phyloP scores from a whole-genome alignment of 64 coral and sea anemone species.

The Montipora capricornis region DNA sequence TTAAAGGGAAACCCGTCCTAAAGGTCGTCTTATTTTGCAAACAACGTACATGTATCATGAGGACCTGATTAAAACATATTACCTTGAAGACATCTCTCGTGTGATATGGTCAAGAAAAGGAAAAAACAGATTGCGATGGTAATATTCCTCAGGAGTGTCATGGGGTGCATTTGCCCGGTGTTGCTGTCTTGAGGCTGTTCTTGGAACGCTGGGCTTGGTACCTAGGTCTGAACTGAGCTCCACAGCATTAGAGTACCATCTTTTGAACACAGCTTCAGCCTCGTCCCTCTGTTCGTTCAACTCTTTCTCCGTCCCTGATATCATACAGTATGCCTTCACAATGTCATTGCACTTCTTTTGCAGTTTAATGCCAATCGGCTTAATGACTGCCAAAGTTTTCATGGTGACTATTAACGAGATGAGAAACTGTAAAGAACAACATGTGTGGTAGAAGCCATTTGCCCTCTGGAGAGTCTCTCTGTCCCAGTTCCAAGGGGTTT shows the following conservation, averaged over 20 bases:
- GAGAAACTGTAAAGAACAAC: constrained; percentile 63
- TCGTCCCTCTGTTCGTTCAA: constrained; percentile 51
- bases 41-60: constrained; percentile 39
- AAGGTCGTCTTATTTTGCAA: constrained; percentile 58
- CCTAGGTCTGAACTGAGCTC: too few relatives aligned
- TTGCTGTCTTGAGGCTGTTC: too few relatives aligned
- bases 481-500: constrained; percentile 42
- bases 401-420: constrained; percentile 47
- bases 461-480: constrained; percentile 43
- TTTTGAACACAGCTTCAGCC: constrained; percentile 48
- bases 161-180: too few relatives aligned
- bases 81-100: too few relatives aligned
- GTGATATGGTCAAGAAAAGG: constrained; percentile 67
- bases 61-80: not conserved
- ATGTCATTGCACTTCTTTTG: constrained; percentile 69
- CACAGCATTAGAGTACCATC: constrained; percentile 30
- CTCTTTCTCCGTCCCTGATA: constrained; percentile 59
- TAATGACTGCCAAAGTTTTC: constrained; percentile 62
- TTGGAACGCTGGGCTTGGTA: too few relatives aligned
- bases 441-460: constrained; percentile 17
- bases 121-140: constrained; percentile 37
- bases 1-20: constrained; percentile 34
- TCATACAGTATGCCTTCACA: constrained; percentile 57
- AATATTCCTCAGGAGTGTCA: constrained; percentile 25
- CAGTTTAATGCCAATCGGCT: constrained; percentile 28